A percentile compares a stretch with the other conserved stretches of the same genome.
Evolutionary conservation across 2,888 invertebrate species (phyloP).

Genomic region (Stegana nigrithorax): DNA sequence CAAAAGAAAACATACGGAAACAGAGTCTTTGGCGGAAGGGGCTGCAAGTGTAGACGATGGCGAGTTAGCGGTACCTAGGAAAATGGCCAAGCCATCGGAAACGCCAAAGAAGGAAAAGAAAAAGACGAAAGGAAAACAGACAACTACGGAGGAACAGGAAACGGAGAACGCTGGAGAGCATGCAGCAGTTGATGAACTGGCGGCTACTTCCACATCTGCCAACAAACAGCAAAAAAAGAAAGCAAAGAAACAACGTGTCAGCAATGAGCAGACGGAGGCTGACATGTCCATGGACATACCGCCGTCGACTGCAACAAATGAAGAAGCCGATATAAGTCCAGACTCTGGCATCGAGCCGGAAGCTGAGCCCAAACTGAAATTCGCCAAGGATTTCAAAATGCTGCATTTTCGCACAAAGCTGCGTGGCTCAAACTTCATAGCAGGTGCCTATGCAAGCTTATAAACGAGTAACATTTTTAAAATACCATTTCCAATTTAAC

Average conservation of each 20-base stretch:
- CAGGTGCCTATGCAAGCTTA: slow-evolving; percentile 68
- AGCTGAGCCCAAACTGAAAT: slow-evolving; percentile 41
- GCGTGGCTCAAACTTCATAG: slow-evolving; percentile 70
- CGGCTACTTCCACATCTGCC: background rate
- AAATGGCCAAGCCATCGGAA: slow-evolving; percentile 45
- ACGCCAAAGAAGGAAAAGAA: slow-evolving; percentile 39
- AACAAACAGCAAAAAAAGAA: background rate
- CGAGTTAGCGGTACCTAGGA: slow-evolving; percentile 51
- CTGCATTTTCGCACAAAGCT: slow-evolving; percentile 74
- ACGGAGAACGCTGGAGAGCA: background rate
- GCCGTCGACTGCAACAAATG: background rate
- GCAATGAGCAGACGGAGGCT: background rate
- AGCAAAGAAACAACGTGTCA: background rate
- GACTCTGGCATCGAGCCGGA: slow-evolving; percentile 55
- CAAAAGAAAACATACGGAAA: slow-evolving; percentile 51
- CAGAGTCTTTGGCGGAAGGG: slow-evolving; percentile 25
- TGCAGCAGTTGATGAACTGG: background rate
- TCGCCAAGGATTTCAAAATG: slow-evolving; percentile 71
- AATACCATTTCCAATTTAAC: background rate
- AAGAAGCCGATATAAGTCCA: slow-evolving; percentile 41
- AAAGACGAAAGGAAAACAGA: slow-evolving; percentile 8
- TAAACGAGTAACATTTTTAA: no score
- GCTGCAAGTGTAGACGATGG: slow-evolving; percentile 32
- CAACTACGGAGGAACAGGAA: background rate
- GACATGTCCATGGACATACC: background rate